Evolutionary conservation across 2,113 vertebrate species (phyloP).

Genomic region (Clupea harengus): DNA sequence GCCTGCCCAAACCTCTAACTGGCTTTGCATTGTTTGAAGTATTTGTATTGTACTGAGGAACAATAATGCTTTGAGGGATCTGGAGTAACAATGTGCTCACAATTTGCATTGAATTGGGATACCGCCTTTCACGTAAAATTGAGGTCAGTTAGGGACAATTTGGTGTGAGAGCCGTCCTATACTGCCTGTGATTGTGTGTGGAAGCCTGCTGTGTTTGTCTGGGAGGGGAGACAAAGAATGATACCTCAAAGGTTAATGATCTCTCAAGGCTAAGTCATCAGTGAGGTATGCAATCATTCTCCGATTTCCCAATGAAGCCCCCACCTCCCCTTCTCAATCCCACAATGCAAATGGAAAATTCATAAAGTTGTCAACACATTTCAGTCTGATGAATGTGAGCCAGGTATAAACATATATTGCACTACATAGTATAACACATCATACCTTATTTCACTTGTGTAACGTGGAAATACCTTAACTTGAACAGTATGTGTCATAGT

Average conservation of each 20-base stretch:
- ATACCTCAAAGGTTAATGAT: slow-evolving; percentile 1
- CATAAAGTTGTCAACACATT: neutral
- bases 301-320: neutral
- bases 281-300: neutral
- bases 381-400: neutral
- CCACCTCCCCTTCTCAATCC: neutral
- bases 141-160: neutral
- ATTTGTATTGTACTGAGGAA: neutral
- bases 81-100: neutral
- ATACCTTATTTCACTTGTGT: neutral
- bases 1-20: neutral
- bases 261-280: neutral
- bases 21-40: neutral
- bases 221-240: neutral
- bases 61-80: neutral
- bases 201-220: neutral
- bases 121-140: neutral
- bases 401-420: neutral
- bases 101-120: neutral
- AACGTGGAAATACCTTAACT: neutral
- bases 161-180: neutral
- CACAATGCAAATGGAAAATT: neutral
- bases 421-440: neutral
- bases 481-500: neutral
- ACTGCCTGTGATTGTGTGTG: neutral